Percentiles rank a stretch among this genome's conserved stretches.
Evolutionary conservation across 2,797 vertebrate genomes (phyloP).

Genomic region (Propithecus perrieri): DNA sequence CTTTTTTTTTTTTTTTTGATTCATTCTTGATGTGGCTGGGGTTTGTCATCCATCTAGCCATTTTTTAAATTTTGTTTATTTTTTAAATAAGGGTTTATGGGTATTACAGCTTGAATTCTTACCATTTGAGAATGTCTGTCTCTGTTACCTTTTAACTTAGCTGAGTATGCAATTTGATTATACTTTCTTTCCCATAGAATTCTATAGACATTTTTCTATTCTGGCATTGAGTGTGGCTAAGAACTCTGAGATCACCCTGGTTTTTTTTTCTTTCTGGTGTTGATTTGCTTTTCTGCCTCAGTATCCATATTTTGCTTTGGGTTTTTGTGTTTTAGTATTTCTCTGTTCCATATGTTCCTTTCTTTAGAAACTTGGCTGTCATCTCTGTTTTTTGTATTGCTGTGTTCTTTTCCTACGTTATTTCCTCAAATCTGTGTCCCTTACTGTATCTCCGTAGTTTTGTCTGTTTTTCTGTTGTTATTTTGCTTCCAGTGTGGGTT

Average conservation of each 20-base stretch:
- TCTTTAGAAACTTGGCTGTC: not conserved
- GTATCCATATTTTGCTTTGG: not conserved
- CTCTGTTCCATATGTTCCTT: not conserved
- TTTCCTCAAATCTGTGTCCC: not conserved
- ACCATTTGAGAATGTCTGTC: not conserved
- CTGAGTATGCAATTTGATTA: not conserved
- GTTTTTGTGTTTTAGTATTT: not conserved
- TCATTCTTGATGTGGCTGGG: not conserved
- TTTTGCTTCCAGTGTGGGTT: not conserved
- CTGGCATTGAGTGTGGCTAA: not conserved
- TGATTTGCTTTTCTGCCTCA: not conserved
- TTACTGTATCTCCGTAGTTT: not conserved
- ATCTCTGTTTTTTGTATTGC: not conserved
- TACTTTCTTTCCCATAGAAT: not conserved
- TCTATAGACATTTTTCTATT: not conserved
- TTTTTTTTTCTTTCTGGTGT: not conserved
- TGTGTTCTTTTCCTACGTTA: not conserved
- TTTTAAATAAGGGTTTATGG: not conserved
- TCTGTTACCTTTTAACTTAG: not conserved
- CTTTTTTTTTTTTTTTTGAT: not conserved
- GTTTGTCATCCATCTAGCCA: not conserved
- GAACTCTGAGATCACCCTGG: slow-evolving; percentile 4
- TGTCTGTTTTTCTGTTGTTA: not conserved
- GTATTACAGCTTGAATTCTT: slow-evolving; percentile 16
- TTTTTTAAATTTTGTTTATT: not conserved